Conservation (phyloP, 2,113 vertebrate species). For the Cyanoramphus novaezelandiae region DNA sequence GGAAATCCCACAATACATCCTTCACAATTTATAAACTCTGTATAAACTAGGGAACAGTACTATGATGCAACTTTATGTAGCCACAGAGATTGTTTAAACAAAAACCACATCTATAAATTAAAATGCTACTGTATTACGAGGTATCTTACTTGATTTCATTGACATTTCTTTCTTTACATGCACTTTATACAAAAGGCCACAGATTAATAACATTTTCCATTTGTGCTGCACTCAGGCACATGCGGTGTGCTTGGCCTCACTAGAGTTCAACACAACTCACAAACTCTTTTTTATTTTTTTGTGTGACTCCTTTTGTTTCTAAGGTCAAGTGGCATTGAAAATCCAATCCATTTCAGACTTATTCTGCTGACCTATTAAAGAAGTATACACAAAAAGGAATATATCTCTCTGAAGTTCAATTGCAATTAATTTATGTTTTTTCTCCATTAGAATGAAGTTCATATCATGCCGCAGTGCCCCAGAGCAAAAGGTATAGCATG, state of each 20-base stretch:
- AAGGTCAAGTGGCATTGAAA: not conserved
- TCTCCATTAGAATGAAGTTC: not conserved
- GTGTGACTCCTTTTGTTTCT: not conserved
- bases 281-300: not conserved
- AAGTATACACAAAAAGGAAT: not conserved
- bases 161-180: not conserved
- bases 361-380: not conserved
- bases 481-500: not conserved
- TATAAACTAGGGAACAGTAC: not conserved
- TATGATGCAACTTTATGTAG: not conserved
- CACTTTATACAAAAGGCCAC: not conserved
- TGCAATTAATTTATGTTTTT: not conserved
- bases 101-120: not conserved
- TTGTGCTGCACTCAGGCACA: not conserved
- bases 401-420: not conserved
- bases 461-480: not conserved
- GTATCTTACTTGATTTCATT: not conserved
- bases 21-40: not conserved
- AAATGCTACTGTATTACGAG: not conserved
- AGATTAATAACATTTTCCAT: not conserved
- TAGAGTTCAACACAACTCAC: not conserved
- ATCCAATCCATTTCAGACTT: not conserved
- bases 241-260: not conserved
- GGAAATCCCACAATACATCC: not conserved
- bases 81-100: not conserved